These are phyloP conservation scores for Eciton burchellii DNA, from an alignment of 1,140 invertebrate species.

Conservation along the genomic window DNA sequence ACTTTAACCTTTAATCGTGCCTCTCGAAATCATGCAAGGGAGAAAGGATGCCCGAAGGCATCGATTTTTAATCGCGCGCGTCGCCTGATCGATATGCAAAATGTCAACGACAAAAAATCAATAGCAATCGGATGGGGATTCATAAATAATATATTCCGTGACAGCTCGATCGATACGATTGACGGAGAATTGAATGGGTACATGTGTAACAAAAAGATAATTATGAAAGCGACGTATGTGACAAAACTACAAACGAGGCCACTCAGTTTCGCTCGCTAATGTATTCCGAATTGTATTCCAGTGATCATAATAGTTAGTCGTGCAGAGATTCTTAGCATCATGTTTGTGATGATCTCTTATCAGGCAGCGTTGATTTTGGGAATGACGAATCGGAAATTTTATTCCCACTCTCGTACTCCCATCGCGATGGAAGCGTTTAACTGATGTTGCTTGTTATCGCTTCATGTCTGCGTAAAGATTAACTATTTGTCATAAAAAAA, in stretches of 20 bases:
- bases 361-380: no score
- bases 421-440: neutral
- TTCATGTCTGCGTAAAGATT: neutral
- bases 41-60: slow-evolving; percentile 43
- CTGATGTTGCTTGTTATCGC: neutral
- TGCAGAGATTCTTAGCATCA: neutral
- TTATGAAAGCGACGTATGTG: no score
- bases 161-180: neutral
- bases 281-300: neutral
- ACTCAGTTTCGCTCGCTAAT: neutral
- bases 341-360: neutral
- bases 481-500: slow-evolving; percentile 19
- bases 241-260: slow-evolving; percentile 25
- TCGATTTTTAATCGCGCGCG: slow-evolving; percentile 58
- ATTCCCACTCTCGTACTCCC: neutral
- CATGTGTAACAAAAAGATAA: neutral
- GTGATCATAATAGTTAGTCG: slow-evolving; percentile 13
- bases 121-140: neutral
- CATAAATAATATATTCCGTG: slow-evolving; percentile 28
- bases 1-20: slow-evolving; percentile 28
- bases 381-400: neutral
- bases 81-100: slow-evolving; percentile 21
- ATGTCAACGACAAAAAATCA: slow-evolving; percentile 27
- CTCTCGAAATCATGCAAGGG: slow-evolving; percentile 18
- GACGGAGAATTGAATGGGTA: neutral